Percentiles rank a stretch among this genome's conserved stretches.
Conservation (phyloP, 2,113 vertebrate species). For the Perognathus longimembris region DNA sequence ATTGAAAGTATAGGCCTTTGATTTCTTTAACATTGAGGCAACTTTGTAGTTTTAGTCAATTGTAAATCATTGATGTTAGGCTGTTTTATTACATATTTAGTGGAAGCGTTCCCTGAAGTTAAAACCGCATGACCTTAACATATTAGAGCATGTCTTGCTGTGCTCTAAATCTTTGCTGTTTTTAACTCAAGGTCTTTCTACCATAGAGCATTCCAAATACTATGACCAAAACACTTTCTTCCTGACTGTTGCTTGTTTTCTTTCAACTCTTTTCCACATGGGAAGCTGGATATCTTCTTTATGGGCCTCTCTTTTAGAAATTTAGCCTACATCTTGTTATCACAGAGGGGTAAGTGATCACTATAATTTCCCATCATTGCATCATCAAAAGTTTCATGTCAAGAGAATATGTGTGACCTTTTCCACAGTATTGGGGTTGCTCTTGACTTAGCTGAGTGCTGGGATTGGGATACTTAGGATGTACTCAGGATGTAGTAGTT, state of each 20-base stretch:
- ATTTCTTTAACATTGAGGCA: neutral
- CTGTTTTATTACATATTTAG: neutral
- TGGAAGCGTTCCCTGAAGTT: slow-evolving; percentile 26
- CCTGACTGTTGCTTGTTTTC: neutral
- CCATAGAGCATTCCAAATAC: neutral
- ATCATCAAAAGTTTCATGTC: neutral
- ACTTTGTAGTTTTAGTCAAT: slow-evolving; percentile 39
- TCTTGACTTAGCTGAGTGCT: neutral
- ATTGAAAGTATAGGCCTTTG: slow-evolving; percentile 30
- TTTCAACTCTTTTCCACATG: neutral
- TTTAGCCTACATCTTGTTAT: neutral
- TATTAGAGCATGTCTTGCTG: neutral
- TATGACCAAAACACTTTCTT: neutral
- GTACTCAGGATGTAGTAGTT: neutral
- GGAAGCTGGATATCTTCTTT: neutral
- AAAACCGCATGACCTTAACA: slow-evolving; percentile 39
- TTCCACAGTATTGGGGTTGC: neutral
- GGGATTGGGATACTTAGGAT: neutral
- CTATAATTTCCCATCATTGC: neutral
- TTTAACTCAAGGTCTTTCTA: neutral
- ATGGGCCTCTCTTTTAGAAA: neutral
- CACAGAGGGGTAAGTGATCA: neutral
- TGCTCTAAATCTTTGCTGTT: neutral
- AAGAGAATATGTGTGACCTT: neutral
- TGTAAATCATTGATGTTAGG: slow-evolving; percentile 41